Evolutionary conservation across 1,140 invertebrate species (phyloP).

Genomic region (Microplitis demolitor): DNA sequence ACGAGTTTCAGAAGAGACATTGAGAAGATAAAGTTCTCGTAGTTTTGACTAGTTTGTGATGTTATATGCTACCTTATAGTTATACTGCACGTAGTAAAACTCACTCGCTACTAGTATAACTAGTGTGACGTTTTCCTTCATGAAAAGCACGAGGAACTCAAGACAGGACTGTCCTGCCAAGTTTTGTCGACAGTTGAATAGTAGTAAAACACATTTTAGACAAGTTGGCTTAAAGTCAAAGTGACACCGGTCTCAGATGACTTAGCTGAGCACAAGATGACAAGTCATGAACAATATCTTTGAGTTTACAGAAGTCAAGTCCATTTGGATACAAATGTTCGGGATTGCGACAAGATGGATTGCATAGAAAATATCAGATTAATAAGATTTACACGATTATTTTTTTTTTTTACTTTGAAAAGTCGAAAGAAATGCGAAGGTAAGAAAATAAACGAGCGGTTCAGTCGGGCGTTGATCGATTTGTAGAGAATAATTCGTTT

Average conservation of each 20-base stretch:
- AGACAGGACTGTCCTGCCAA: background rate
- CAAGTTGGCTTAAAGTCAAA: background rate
- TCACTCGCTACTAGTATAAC: background rate
- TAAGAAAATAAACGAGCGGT: background rate
- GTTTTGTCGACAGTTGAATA: background rate
- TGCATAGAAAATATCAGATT: too few species aligned
- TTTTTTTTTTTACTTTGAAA: too few species aligned
- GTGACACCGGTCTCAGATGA: background rate
- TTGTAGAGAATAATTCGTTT: background rate
- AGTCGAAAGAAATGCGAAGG: background rate
- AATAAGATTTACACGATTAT: too few species aligned
- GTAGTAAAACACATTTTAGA: background rate
- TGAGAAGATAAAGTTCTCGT: background rate
- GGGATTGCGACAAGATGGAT: too few species aligned
- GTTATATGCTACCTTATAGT: background rate
- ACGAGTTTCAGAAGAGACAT: conserved; percentile 4
- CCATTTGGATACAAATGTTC: too few species aligned
- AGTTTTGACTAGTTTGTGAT: conserved; percentile 10
- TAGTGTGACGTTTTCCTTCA: background rate
- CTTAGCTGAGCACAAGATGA: background rate
- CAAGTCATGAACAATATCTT: background rate
- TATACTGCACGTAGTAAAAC: background rate
- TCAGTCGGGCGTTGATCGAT: background rate
- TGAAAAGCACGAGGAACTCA: background rate
- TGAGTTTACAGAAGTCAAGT: too few species aligned